Evolutionary conservation across 2,888 invertebrate species (phyloP).

Genomic region (Sarcophaga rosellei): DNA sequence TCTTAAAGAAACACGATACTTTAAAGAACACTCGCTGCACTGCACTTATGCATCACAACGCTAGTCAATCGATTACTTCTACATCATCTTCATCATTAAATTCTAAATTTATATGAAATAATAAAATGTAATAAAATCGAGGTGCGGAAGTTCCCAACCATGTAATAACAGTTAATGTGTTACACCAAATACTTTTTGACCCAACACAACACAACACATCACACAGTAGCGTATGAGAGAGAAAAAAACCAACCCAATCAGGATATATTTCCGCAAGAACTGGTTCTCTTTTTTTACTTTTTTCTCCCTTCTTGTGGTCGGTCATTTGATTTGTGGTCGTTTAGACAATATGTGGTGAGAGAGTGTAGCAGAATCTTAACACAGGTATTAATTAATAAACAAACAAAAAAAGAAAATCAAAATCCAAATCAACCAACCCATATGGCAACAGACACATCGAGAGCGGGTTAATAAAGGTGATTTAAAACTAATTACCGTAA

Average conservation of each 20-base stretch:
- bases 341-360: constrained; percentile 7
- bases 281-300: constrained; percentile 46
- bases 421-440: neutral
- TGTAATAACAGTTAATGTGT: constrained; percentile 79
- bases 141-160: constrained; percentile 78
- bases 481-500: constrained; percentile 59
- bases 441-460: constrained; percentile 2
- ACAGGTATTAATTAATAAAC: constrained; percentile 52
- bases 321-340: constrained; percentile 36
- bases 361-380: constrained; percentile 12
- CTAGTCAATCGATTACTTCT: constrained; percentile 35
- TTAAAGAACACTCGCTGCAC: neutral
- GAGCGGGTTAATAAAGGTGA: constrained; percentile 45
- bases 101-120: constrained; percentile 21
- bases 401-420: constrained; percentile 5
- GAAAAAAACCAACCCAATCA: constrained; percentile 52
- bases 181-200: constrained; percentile 53
- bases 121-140: constrained; percentile 66
- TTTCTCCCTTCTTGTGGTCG: neutral
- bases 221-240: constrained; percentile 50
- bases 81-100: constrained; percentile 43
- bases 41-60: neutral
- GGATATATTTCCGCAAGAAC: constrained; percentile 70
- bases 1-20: neutral
- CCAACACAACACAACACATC: constrained; percentile 4